Evolutionary conservation across 2,888 invertebrate species (phyloP).

Genomic region (Proisotoma minuta): DNA sequence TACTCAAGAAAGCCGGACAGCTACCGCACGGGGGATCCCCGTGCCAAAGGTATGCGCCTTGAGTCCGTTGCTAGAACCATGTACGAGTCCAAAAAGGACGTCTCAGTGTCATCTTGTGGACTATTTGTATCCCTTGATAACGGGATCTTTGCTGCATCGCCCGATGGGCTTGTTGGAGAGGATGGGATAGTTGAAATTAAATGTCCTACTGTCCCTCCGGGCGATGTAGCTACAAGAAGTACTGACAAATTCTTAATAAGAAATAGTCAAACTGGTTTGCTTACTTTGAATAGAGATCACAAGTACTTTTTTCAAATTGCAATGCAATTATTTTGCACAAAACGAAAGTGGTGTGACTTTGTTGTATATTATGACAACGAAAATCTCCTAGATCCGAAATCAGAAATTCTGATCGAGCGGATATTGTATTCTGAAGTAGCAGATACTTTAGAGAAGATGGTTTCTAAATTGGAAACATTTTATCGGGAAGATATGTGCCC

Average conservation of each 20-base stretch:
- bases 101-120: conserved; percentile 9
- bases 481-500: not conserved
- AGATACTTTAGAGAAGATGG: no score
- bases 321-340: conserved; percentile 1
- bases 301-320: conserved; percentile 10
- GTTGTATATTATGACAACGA: conserved; percentile 4
- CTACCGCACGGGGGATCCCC: not conserved
- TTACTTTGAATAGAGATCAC: not conserved
- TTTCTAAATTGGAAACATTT: not conserved
- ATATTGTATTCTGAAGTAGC: no score
- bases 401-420: not conserved
- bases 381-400: not conserved
- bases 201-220: conserved; percentile 1
- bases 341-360: conserved; percentile 8
- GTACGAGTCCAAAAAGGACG: conserved; percentile 13
- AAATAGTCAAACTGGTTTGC: not conserved
- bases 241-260: not conserved
- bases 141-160: conserved; percentile 19
- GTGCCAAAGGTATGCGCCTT: not conserved
- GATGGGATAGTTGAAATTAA: conserved; percentile 16
- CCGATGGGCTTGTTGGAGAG: conserved; percentile 16
- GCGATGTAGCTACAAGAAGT: not conserved
- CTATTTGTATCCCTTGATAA: conserved; percentile 13
- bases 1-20: not conserved
- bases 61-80: not conserved